Evolutionary conservation across 2,113 vertebrate species (phyloP).

Genomic region (Himantopus leucocephalus): DNA sequence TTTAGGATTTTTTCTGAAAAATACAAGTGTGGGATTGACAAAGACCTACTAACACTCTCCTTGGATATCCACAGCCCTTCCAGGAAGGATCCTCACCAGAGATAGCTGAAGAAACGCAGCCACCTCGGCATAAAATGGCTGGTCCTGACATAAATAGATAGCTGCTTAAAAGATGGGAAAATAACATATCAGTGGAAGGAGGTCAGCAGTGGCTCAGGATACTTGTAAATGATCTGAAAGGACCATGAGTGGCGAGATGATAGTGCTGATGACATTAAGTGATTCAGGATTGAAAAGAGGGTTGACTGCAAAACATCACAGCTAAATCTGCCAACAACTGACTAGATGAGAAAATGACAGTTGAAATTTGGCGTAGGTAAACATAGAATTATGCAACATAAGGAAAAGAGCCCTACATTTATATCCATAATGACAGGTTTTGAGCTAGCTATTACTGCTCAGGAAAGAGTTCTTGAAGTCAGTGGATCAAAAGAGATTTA

Average conservation of each 20-base stretch:
- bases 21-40: neutral
- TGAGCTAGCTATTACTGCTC: neutral
- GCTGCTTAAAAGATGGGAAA: neutral
- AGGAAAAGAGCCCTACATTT: neutral
- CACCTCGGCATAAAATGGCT: neutral
- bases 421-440: neutral
- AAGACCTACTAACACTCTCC: neutral
- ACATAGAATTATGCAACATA: neutral
- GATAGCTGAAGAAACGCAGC: neutral
- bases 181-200: neutral
- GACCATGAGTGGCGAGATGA: neutral
- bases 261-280: fast-evolving
- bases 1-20: neutral
- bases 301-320: neutral
- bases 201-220: neutral
- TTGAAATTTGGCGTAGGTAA: neutral
- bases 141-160: neutral
- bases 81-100: neutral
- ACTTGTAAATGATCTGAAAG: neutral
- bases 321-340: neutral
- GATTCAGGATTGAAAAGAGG: neutral
- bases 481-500: neutral
- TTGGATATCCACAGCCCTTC: neutral
- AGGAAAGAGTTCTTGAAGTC: neutral
- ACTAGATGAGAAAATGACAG: neutral